Evolutionary conservation across 2,888 invertebrate genomes (phyloP).

Genomic region (Drosophila hawaiiensis): DNA sequence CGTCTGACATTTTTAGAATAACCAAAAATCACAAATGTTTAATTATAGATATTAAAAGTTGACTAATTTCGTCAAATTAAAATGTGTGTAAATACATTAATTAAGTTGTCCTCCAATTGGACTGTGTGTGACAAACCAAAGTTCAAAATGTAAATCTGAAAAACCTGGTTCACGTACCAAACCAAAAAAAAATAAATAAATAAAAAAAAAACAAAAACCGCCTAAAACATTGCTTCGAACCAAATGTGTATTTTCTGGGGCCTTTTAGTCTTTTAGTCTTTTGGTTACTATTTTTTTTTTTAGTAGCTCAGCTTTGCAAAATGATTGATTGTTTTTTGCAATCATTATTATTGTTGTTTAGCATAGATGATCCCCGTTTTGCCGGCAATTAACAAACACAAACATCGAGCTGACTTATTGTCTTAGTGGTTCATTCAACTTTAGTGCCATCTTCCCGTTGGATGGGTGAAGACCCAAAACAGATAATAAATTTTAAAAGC

Average conservation of each 20-base stretch:
- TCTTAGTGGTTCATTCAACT: constrained; percentile 49
- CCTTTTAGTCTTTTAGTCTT: constrained; percentile 27
- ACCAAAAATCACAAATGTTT: background rate
- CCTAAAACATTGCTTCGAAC: background rate
- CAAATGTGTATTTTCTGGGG: background rate
- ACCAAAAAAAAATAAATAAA: background rate
- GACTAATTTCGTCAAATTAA: background rate
- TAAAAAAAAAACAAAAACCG: background rate
- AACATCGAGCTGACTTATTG: constrained; percentile 35
- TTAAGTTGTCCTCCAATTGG: background rate
- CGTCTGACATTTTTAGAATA: background rate
- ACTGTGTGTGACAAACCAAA: background rate
- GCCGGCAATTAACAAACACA: constrained; percentile 69
- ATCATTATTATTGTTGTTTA: constrained; percentile 73
- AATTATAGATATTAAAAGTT: background rate
- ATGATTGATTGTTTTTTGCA: constrained; percentile 74
- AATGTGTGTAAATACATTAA: background rate
- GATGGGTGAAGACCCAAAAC: background rate
- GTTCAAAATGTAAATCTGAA: background rate
- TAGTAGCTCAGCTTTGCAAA: constrained; percentile 44
- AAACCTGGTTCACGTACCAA: constrained; percentile 1
- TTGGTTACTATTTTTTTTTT: constrained; percentile 1
- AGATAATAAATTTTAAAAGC: background rate
- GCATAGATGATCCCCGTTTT: constrained; percentile 48
- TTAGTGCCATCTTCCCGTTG: constrained; percentile 26